Evolutionary conservation across 2,888 invertebrate genomes (phyloP), one percentile per base, ranked within the genome.

Genomic region (Mythimna vitellina): DNA sequence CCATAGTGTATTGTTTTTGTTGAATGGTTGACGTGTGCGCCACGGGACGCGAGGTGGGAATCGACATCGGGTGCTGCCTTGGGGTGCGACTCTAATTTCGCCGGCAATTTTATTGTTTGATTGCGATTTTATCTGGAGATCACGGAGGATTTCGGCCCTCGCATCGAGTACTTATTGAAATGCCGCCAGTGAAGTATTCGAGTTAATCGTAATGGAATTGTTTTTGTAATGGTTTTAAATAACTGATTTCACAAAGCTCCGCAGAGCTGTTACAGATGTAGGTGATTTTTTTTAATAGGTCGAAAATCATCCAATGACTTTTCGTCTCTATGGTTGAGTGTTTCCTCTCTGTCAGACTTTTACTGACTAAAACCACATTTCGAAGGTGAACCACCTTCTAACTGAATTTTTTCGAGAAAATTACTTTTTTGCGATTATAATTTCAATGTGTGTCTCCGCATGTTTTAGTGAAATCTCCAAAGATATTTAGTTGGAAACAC

Each of bases 71-170:
- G 94, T 93, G 94, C 91, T 80, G 93, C 90, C 73, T 70, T 83
- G 75, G 79, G 88, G 93, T 91, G 92, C 86, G 65, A 82, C 81
- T 89, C 91, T 92, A 92, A 94, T 94, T 93, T 92, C 88, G 89
- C 81, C 86, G 87, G 89, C 86, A 86, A 85, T 90, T 92, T 93
- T 92, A 93, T 92, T 93, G 93, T 92, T 92, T 94, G 94, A 95
- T 95, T 94, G 94, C 93, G 95, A 96, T 96, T 95, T 95, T 96
- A 96, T 96, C 95, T 88, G 83, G 89, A 90, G 93, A 92, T 92
- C 92, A 90, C 84, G 88, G 89, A 92, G 94, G 93, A 93, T 94
- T 94, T 87, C 78, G 84, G 89, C 93, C 93, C 93, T 92, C 92
- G 57, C 35, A 65, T 76, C 67, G 63, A 87, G 84, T 81, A 75